A percentile compares a stretch with the other conserved stretches of the same genome.
Conservation (phyloP, 2,888 invertebrate genomes). For the Hartigia nigra region DNA sequence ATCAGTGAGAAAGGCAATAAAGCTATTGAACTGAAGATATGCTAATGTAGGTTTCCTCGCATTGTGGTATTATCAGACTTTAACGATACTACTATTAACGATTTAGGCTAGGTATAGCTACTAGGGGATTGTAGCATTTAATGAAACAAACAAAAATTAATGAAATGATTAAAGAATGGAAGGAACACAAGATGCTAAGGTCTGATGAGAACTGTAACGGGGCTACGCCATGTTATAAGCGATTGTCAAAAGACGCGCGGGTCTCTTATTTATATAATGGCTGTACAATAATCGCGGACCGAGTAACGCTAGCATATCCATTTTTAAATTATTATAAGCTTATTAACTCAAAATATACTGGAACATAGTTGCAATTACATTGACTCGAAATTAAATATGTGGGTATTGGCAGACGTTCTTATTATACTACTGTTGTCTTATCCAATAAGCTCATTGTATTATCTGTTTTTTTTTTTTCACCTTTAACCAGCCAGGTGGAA, state of each 20-base stretch:
- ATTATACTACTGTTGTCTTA: not conserved
- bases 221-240: slow-evolving; percentile 19
- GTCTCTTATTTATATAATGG: slow-evolving; percentile 39
- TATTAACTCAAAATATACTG: slow-evolving; percentile 28
- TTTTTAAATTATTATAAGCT: slow-evolving; percentile 40
- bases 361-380: slow-evolving; percentile 32
- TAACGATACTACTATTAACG: slow-evolving; percentile 44
- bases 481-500: not conserved
- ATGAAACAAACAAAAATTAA: slow-evolving; percentile 25
- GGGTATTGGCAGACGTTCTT: not conserved
- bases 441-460: not conserved
- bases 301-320: slow-evolving; percentile 52
- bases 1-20: slow-evolving; percentile 57
- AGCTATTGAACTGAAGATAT: slow-evolving; percentile 48
- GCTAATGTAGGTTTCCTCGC: slow-evolving; percentile 53
- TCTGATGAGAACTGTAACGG: slow-evolving; percentile 18
- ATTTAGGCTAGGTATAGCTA: slow-evolving; percentile 48
- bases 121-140: slow-evolving; percentile 39
- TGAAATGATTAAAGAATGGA: slow-evolving; percentile 34
- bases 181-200: slow-evolving; percentile 13
- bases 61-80: slow-evolving; percentile 49
- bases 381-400: slow-evolving; percentile 24
- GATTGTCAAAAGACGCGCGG: slow-evolving; percentile 20
- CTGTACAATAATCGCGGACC: slow-evolving; percentile 51
- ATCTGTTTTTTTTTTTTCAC: not conserved